Evolutionary conservation across 2,888 invertebrate genomes (phyloP), one percentile per base, ranked within the genome.

Genomic region (Drosophila demipolita): DNA sequence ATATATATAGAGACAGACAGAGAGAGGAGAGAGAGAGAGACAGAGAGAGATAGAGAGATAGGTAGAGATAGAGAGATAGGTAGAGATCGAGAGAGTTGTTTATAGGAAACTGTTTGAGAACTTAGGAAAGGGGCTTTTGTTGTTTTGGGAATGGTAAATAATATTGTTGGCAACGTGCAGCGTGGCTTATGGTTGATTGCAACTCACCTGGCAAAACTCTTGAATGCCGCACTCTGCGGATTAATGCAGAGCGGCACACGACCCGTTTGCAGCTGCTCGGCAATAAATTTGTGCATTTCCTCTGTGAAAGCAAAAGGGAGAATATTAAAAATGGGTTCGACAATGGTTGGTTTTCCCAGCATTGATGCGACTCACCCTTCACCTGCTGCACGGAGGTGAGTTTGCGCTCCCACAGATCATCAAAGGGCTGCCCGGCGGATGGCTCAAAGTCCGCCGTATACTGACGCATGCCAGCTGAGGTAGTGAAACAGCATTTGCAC

Each of bases 191-290:
- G 50, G 40, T 35, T 48, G 50, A 38, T 40, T 40, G 62, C 40
- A 38, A 90, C 96, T 97, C 97, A 99, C 99, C 98, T 99, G 95
- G 99, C 98, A 96, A 99, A 99, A 95, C 98, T 99, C 95, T 99
- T 99, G 95, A 99, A 99, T 94, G 99, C 99, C 93, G 99, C 99
- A 93, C 99, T 99, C 94, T 99, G 98, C 91, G 99, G 99, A 95
- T 99, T 99, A 95, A 99, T 99, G 95, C 99, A 99, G 90, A 99
- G 95, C 86, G 99, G 99, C 90, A 99, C 98, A 87, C 98, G 96
- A 92, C 97, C 97, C 92, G 98, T 97, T 93, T 98, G 97, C 93
- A 98, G 95, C 94, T 99, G 98, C 94, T 99, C 99, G 92, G 98
- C 97, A 94, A 99, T 99, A 94, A 99, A 99, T 95, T 98, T 98